Percentiles rank a stretch among this genome's conserved stretches.
These are phyloP conservation scores for Leptodactylus fuscus DNA, from an alignment of 2,113 vertebrate genomes.

Conservation along the genomic window DNA sequence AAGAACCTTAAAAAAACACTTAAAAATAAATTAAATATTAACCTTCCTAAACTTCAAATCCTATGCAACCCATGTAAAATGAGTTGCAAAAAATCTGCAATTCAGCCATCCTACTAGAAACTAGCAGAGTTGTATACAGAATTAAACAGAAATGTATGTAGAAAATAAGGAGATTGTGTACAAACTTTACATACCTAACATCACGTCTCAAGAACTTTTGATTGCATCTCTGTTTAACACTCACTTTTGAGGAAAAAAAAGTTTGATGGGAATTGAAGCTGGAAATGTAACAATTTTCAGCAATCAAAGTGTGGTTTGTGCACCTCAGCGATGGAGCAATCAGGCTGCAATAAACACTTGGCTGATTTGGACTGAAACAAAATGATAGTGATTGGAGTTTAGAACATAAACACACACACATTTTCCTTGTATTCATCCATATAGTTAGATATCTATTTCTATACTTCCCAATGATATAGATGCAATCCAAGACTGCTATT, in stretches of 20 bases:
- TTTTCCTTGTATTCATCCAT: neutral
- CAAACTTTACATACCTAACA: neutral
- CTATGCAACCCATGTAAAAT: neutral
- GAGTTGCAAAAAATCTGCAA: neutral
- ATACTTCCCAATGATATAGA: neutral
- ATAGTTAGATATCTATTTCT: neutral
- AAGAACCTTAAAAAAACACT: too few species aligned
- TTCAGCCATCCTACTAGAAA: neutral
- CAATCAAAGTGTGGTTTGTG: constrained; percentile 27
- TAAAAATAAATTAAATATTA: too few species aligned
- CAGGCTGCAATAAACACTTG: neutral
- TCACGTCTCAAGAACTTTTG: neutral
- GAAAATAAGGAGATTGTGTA: neutral
- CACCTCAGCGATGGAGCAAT: constrained; percentile 24
- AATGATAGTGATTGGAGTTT: constrained; percentile 8
- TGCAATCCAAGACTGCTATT: neutral
- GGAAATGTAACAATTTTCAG: constrained; percentile 29
- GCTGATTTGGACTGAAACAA: constrained; percentile 21
- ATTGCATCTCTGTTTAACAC: constrained; percentile 24
- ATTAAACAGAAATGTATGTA: neutral
- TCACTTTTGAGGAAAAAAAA: neutral
- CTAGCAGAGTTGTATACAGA: neutral
- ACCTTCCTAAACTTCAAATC: neutral
- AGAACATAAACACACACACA: neutral
- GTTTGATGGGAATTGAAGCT: neutral